Percentiles rank a stretch among this genome's conserved stretches.
These are phyloP conservation scores for Dasysyrphus tricinctus DNA, from an alignment of 2,888 invertebrate genomes.

Conservation along the genomic window DNA sequence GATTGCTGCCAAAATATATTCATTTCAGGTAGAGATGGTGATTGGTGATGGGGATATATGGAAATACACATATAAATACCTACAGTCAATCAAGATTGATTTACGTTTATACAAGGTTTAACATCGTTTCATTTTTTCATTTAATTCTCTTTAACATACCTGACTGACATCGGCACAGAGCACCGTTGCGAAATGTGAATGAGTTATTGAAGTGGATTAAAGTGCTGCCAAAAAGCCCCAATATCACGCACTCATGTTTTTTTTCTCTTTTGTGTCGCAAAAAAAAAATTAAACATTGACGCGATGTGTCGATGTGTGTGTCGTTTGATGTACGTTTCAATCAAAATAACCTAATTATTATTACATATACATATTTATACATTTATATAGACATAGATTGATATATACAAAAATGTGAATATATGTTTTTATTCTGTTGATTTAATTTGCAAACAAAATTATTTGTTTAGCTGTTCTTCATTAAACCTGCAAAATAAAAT, in stretches of 20 bases:
- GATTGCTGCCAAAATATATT: slow-evolving; percentile 13
- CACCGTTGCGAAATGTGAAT: neutral
- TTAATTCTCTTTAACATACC: slow-evolving; percentile 17
- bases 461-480: neutral
- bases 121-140: slow-evolving; percentile 14
- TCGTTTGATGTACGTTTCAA: neutral
- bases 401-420: too few species aligned
- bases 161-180: neutral
- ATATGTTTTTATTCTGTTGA: neutral
- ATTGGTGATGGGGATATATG: neutral
- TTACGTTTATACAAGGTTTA: slow-evolving; percentile 16
- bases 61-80: neutral
- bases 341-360: neutral
- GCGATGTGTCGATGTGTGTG: neutral
- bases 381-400: neutral
- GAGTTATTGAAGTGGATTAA: slow-evolving; percentile 12
- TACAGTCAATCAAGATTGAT: slow-evolving; percentile 2
- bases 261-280: neutral
- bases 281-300: slow-evolving; percentile 8
- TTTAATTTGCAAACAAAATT: slow-evolving; percentile 2
- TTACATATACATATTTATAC: neutral
- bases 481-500: neutral
- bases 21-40: neutral
- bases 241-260: neutral
- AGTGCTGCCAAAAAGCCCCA: neutral